Conservation (phyloP, 2,113 vertebrate genomes). For the Siphamia tubifer region DNA sequence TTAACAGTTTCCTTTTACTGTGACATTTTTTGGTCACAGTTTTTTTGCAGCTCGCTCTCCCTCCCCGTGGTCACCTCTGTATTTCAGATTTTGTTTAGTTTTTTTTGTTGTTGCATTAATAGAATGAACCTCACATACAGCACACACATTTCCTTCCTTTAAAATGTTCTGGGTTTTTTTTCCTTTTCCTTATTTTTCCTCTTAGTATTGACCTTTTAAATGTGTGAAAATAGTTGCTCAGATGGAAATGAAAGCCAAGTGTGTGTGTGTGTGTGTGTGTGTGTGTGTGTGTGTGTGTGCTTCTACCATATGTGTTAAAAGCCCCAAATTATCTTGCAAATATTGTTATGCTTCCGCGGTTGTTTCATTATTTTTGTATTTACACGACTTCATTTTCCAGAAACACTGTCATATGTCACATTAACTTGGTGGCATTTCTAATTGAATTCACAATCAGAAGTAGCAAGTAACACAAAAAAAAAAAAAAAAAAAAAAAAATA, state of each 20-base stretch:
- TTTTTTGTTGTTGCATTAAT: slow-evolving; percentile 14
- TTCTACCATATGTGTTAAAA: neutral
- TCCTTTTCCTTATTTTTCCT: neutral
- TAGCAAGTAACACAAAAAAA: too few species aligned
- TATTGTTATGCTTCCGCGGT: neutral
- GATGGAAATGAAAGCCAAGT: slow-evolving; percentile 6
- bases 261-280: neutral
- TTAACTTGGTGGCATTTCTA: neutral
- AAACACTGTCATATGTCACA: neutral
- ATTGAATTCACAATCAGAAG: too few species aligned
- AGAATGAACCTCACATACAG: neutral
- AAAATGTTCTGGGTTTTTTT: neutral
- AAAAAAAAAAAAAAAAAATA: too few species aligned
- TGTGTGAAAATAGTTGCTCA: slow-evolving; percentile 15
- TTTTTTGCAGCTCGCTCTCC: neutral
- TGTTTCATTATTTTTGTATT: neutral
- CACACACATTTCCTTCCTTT: slow-evolving; percentile 4
- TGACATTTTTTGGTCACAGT: slow-evolving; percentile 53
- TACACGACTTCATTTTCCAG: neutral
- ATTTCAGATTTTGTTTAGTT: slow-evolving; percentile 26
- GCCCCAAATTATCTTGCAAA: neutral
- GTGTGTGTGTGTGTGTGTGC: neutral
- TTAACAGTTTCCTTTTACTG: slow-evolving; percentile 44
- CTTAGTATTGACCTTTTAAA: slow-evolving; percentile 35
- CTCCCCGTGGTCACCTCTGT: slow-evolving; percentile 44